Percentiles rank a stretch among this genome's conserved stretches.
phyloP scores from a whole-genome alignment of 2,797 vertebrate genomes.

The Platyrinchus mystaceus region DNA sequence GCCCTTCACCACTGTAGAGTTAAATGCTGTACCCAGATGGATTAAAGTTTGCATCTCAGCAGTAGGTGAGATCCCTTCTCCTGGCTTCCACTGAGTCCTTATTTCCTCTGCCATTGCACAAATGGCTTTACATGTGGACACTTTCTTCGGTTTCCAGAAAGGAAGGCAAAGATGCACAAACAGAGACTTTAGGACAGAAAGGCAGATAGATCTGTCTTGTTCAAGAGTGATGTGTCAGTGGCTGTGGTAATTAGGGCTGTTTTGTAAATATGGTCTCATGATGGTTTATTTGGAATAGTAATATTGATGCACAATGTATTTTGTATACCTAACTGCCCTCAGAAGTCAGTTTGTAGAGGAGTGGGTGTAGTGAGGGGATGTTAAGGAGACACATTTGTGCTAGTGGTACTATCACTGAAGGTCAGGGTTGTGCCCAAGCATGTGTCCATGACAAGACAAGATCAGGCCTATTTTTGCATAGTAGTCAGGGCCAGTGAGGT shows the following conservation, averaged over 20 bases:
- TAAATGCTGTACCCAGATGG: not conserved
- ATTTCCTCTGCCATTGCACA: not conserved
- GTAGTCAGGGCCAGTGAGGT: not conserved
- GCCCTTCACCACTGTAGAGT: not conserved
- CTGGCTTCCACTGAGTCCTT: not conserved
- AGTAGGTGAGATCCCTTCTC: not conserved
- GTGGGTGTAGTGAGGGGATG: not conserved
- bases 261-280: not conserved
- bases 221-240: not conserved
- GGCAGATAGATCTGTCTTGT: not conserved
- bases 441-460: not conserved
- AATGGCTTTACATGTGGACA: not conserved
- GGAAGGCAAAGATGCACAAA: not conserved
- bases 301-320: not conserved
- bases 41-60: not conserved
- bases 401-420: not conserved
- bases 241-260: not conserved
- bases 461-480: not conserved
- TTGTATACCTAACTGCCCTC: not conserved
- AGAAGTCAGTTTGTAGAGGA: not conserved
- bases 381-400: not conserved
- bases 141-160: fast-evolving
- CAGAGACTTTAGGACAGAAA: not conserved
- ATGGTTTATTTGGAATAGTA: not conserved
- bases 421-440: not conserved